These are phyloP conservation scores for Zaprionus taronus DNA, from an alignment of 1,140 invertebrate genomes.

Conservation along the genomic window DNA sequence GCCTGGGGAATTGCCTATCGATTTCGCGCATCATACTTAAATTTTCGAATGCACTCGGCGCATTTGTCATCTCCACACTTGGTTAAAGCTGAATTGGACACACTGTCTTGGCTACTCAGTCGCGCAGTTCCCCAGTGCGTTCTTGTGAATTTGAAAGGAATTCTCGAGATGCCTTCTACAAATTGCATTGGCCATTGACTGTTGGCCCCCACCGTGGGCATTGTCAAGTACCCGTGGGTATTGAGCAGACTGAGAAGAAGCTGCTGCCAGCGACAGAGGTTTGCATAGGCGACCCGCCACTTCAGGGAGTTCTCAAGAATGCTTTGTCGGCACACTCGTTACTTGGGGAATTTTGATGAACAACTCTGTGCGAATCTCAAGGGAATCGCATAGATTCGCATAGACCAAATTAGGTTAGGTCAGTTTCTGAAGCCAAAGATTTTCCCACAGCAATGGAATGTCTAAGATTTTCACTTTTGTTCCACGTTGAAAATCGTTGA, in stretches of 20 bases:
- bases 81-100: conserved; percentile 10
- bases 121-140: conserved; percentile 12
- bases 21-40: conserved; percentile 24
- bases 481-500: not conserved
- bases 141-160: conserved; percentile 55
- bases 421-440: conserved; percentile 10
- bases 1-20: not conserved
- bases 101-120: not conserved
- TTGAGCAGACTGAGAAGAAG: conserved; percentile 7
- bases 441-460: not conserved
- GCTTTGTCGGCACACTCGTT: conserved; percentile 36
- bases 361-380: conserved; percentile 10
- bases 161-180: conserved; percentile 55
- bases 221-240: conserved; percentile 41
- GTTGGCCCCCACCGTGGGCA: conserved; percentile 24
- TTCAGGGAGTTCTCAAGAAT: conserved; percentile 22
- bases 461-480: conserved; percentile 33
- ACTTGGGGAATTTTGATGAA: conserved; percentile 30
- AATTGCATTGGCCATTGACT: conserved; percentile 64
- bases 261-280: not conserved
- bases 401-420: conserved; percentile 35
- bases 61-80: conserved; percentile 2
- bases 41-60: no score
- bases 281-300: conserved; percentile 26
- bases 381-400: not conserved